phyloP scores from a whole-genome alignment of 2,797 vertebrate genomes.

The Channa striata region DNA sequence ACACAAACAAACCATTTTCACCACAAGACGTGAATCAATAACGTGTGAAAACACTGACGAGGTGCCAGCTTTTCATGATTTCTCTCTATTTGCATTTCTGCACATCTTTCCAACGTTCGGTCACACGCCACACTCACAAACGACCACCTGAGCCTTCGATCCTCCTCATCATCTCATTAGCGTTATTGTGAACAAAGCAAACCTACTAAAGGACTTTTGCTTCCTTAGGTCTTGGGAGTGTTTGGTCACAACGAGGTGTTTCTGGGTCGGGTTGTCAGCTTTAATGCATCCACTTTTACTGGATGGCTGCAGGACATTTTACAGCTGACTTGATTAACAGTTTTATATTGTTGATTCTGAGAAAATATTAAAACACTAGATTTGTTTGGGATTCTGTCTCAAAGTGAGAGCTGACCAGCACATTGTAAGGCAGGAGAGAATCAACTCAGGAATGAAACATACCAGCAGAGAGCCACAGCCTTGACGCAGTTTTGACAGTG shows the following conservation, averaged over 20 bases:
- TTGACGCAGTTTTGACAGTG: not conserved
- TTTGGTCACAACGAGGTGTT: not conserved
- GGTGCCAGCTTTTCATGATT: not conserved
- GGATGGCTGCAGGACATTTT: no score
- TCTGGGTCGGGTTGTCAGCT: not conserved
- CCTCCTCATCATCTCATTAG: not conserved
- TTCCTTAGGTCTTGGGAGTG: no score
- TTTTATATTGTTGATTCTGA: not conserved
- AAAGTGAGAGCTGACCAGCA: not conserved
- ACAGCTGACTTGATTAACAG: no score
- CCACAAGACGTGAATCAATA: not conserved
- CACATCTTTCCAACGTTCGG: not conserved
- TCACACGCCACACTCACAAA: not conserved
- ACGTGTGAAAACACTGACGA: not conserved
- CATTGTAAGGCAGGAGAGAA: not conserved
- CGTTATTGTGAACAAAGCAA: not conserved
- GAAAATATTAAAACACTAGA: not conserved
- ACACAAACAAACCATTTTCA: not conserved
- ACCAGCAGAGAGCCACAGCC: constrained; percentile 10
- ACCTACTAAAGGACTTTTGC: not conserved
- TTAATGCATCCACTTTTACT: not conserved
- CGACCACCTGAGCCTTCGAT: not conserved
- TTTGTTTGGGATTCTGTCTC: not conserved
- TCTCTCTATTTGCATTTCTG: not conserved
- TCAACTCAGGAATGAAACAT: not conserved